Evolutionary conservation across 2,888 invertebrate genomes (phyloP), one percentile per base, ranked within the genome.

Genomic region (Plebejus melissa): DNA sequence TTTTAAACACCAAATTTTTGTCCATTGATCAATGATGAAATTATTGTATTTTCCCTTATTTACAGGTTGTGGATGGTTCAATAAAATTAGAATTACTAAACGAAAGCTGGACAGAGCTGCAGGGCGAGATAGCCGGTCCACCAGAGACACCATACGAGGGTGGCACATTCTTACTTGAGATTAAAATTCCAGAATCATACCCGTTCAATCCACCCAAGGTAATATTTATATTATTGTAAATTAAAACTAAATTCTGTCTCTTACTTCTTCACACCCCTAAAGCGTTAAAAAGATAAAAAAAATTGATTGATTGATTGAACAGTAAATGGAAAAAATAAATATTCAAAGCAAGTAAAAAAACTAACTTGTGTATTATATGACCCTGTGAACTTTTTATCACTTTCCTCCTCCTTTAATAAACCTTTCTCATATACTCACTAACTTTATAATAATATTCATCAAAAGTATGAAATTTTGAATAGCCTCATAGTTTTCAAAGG

Each of bases 131-230:
- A 80, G 96, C 97, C n/a, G 99, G 99, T 0, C 99, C 99, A 9
- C 98, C 98, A 58, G 99, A 99, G 85, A 99, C 99, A 50, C 99
- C 99, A 0, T 99, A 99, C 87, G 99, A 99, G 92, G 99, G 98
- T 71, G 99, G 99, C 22, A 97, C 95, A 82, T 99, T 98, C 93
- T 92, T 97, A 79, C 94, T 99, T 80, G 99, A 99, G 92, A 99
- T 99, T 79, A 98, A 97, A 95, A 98, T 99, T 81, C 99, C 99
- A 83, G 99, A 99, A 91, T 98, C 98, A 69, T 99, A 99, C 94
- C 99, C 99, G 22, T 99, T 99, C 89, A 98, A 98, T 94, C 99
- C 99, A 79, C 99, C 99, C 74, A 99, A 99, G 96, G 99, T 99
- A 94, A 77, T 36, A 9, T 74, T 1, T 76, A 32, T 28, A 74